phyloP scores from a whole-genome alignment of 1,140 invertebrate genomes.

The Solenopsis fugax region DNA sequence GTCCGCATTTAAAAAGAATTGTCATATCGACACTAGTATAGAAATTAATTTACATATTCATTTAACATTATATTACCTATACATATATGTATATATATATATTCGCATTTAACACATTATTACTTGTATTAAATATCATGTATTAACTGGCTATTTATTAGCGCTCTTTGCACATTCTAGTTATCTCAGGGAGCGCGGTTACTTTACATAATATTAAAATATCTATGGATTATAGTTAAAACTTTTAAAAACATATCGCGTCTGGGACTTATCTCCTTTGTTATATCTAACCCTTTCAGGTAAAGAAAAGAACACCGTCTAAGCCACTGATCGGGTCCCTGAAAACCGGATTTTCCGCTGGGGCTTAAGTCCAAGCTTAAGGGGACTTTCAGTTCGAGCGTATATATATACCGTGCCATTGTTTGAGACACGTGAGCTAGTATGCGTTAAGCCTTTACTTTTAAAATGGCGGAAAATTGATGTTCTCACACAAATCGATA shows the following conservation, averaged over 20 bases:
- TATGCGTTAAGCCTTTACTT: constrained; percentile 55
- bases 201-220: neutral
- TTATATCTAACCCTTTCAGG: constrained; percentile 19
- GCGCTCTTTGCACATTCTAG: neutral
- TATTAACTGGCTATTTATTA: neutral
- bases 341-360: constrained; percentile 49
- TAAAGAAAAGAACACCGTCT: constrained; percentile 41
- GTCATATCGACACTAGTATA: neutral
- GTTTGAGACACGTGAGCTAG: constrained; percentile 21
- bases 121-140: neutral
- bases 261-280: constrained; percentile 17
- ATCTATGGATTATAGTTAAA: neutral
- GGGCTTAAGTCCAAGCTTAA: constrained; percentile 59
- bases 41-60: constrained; percentile 10
- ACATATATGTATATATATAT: neutral
- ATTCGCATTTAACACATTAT: neutral
- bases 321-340: constrained; percentile 49
- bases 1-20: constrained; percentile 14
- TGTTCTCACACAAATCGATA: constrained; percentile 55
- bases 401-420: constrained; percentile 42
- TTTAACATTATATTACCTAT: neutral
- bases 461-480: constrained; percentile 55
- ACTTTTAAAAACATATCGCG: neutral
- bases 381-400: constrained; percentile 27
- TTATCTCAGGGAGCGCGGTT: neutral